A percentile compares a stretch with the other conserved stretches of the same genome.
These are phyloP conservation scores for Macrotrachela quadricornifera DNA, from an alignment of 1,140 invertebrate species.

Conservation along the genomic window DNA sequence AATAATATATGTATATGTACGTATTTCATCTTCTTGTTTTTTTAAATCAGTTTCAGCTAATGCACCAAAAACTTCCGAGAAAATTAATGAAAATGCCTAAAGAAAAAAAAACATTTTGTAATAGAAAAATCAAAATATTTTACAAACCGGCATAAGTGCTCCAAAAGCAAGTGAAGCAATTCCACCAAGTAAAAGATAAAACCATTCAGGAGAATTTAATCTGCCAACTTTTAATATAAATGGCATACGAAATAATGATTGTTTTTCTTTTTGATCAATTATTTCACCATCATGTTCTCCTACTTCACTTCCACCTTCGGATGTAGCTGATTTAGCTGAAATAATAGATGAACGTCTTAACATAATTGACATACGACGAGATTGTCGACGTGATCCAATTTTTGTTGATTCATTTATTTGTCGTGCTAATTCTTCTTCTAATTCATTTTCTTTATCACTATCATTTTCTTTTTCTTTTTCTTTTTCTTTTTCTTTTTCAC, in stretches of 20 bases:
- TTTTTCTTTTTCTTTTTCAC: background rate
- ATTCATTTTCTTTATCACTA: background rate
- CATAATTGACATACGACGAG: background rate
- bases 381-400: no score
- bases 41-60: slow-evolving; percentile 30
- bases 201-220: slow-evolving; percentile 54
- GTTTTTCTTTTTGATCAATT: no score
- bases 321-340: no score
- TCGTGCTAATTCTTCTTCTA: background rate
- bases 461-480: background rate
- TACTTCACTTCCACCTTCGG: no score
- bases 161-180: slow-evolving; percentile 48
- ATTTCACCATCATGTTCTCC: no score
- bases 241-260: background rate
- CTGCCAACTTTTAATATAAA: slow-evolving; percentile 33
- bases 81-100: slow-evolving; percentile 48
- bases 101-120: slow-evolving; percentile 39
- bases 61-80: slow-evolving; percentile 33
- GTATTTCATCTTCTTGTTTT: slow-evolving; percentile 38
- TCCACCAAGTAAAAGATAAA: slow-evolving; percentile 45
- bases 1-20: no score
- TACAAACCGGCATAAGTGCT: slow-evolving; percentile 51
- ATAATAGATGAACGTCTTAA: no score
- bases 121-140: slow-evolving; percentile 10
- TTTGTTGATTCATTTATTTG: no score